phyloP scores from a whole-genome alignment of 2,113 vertebrate genomes.

The Callopanchax toddi region DNA sequence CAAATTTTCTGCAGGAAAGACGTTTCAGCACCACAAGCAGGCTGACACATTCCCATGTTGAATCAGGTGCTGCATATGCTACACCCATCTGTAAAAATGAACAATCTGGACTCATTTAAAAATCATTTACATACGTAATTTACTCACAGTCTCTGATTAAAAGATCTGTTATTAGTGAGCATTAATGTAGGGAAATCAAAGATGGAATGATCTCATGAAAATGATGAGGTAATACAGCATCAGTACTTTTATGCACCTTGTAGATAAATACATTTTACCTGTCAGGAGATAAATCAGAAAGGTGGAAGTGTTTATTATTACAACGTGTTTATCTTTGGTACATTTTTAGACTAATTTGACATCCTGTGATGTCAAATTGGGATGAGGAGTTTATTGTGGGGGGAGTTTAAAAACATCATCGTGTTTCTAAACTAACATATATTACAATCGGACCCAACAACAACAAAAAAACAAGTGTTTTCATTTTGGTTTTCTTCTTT shows the following conservation, averaged over 20 bases:
- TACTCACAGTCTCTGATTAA: not conserved
- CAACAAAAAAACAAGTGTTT: not conserved
- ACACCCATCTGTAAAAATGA: constrained; percentile 34
- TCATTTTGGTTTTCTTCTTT: not conserved
- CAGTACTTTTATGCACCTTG: too few species aligned
- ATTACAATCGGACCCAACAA: not conserved
- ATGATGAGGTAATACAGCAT: too few species aligned
- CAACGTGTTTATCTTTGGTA: too few species aligned
- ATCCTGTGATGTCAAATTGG: not conserved
- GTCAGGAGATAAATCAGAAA: too few species aligned
- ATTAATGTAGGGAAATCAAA: constrained; percentile 3
- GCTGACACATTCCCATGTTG: constrained; percentile 23
- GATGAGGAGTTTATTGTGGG: too few species aligned
- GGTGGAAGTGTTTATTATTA: too few species aligned
- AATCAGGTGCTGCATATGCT: constrained; percentile 41
- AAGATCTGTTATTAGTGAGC: not conserved
- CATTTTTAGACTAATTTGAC: not conserved
- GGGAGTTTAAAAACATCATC: too few species aligned
- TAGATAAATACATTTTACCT: too few species aligned
- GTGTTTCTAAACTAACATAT: not conserved
- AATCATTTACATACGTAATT: constrained; percentile 1
- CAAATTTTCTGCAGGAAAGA: constrained; percentile 15
- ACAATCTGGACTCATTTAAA: constrained; percentile 19
- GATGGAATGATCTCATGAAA: too few species aligned
- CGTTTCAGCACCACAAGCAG: constrained; percentile 10